Evolutionary conservation across 2,797 vertebrate genomes (phyloP), one percentile per base, ranked within the genome.

Genomic region (Xiphophorus birchmanni): DNA sequence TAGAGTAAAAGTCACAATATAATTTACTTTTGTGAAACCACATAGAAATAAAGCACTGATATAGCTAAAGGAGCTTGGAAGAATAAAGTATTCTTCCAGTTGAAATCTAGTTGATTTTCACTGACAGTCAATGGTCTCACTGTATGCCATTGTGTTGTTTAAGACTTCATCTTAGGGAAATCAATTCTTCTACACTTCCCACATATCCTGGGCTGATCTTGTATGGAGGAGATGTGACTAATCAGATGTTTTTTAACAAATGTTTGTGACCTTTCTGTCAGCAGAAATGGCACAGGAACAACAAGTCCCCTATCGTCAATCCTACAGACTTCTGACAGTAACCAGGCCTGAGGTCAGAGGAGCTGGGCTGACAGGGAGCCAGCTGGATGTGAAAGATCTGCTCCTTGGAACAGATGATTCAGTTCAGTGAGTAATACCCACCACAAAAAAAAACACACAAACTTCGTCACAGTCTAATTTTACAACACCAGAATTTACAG

Each of bases 341-440:
- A 82, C 80, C 76, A 81, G 89, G 90, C 87, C 74, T 1, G 12
- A 58, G 76, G 87, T 89, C 90, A 88, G 83, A 75, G 58, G 74
- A 82, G 80, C 79, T 76, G 47, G 60, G 21, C 54, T 92, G 88
- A 88, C 77, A 1, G 8, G 63, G 77, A 88, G 88, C 89, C 92
- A 92, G 86, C 80, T 69, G 79, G 77, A 79, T 83, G 78, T 8
- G n/a, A 73, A 42, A 87, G 83, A 84, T 90, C 82, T 80, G 83
- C 87, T 94, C 89, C 80, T 89, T 73, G 92, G 94, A 94, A 93
- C 85, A 86, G 84, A 90, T 94, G 91, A 93, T 91, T 95, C 88
- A 94, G 78, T 87, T 87, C 85, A 88, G 86, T 90, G 90, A 91
- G 90, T 90, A 92, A 90, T 86, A 81, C 87, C 82, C 87, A 80